Conservation (phyloP, 2,888 invertebrate species). For the Germaria angustata region DNA sequence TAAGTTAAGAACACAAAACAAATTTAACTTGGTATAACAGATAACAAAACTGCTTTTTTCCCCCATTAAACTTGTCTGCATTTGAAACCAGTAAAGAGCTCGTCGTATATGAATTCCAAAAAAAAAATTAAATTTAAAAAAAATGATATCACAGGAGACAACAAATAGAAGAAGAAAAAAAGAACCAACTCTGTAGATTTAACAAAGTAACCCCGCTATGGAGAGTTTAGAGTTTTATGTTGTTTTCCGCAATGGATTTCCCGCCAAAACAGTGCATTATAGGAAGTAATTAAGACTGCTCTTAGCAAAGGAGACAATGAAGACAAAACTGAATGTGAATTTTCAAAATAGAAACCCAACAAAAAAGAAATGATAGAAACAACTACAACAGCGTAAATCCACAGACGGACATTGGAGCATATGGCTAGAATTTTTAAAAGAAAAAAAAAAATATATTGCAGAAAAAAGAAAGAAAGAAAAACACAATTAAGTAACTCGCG, state of each 20-base stretch:
- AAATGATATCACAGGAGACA: background rate
- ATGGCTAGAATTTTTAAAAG: conserved; percentile 17
- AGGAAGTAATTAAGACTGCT: conserved; percentile 78
- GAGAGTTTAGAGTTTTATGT: conserved; percentile 64
- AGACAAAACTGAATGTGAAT: conserved; percentile 69
- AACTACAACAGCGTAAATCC: background rate
- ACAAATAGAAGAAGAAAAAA: background rate
- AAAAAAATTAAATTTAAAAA: background rate
- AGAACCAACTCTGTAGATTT: conserved; percentile 31
- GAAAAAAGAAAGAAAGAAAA: conserved; percentile 5
- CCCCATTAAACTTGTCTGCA: conserved; percentile 49
- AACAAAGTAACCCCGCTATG: conserved; percentile 64
- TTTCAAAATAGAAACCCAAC: conserved; percentile 27
- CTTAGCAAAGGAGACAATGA: conserved; percentile 68
- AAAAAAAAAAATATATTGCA: background rate
- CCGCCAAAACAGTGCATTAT: conserved; percentile 71
- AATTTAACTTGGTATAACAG: conserved; percentile 53
- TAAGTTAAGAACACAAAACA: conserved; percentile 56
- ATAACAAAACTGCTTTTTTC: conserved; percentile 48
- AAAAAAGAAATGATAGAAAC: conserved; percentile 14
- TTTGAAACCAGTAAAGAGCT: conserved; percentile 24
- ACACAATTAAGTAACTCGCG: conserved; percentile 23
- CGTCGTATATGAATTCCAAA: conserved; percentile 37
- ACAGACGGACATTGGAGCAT: conserved; percentile 53
- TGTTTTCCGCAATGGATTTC: conserved; percentile 66